Evolutionary conservation across 1,140 invertebrate genomes (phyloP).

Genomic region (Drosophila carrolli): DNA sequence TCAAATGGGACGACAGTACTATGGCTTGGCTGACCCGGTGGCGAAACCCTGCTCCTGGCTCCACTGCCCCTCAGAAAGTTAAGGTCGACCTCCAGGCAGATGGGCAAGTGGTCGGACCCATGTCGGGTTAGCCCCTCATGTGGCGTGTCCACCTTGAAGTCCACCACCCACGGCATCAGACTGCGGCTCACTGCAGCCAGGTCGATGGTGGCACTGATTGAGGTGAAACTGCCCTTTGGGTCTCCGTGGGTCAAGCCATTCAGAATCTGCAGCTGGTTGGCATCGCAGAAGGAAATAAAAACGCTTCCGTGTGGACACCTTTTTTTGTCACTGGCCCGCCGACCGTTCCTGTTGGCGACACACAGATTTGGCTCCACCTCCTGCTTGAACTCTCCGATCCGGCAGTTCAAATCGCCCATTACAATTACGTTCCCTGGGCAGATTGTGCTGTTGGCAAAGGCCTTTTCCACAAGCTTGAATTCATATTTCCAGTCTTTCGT

Average conservation of each 20-base stretch:
- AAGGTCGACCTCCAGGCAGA: conserved; percentile 8
- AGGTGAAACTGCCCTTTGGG: conserved; percentile 3
- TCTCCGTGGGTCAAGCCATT: conserved; percentile 26
- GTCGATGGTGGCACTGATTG: conserved; percentile 2
- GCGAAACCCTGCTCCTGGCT: background rate
- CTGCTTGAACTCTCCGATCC: conserved; percentile 21
- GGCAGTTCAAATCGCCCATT: conserved; percentile 23
- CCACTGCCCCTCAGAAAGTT: background rate
- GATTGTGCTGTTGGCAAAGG: background rate
- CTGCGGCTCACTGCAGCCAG: conserved; percentile 11
- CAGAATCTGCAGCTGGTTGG: conserved; percentile 3
- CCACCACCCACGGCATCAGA: conserved; percentile 1
- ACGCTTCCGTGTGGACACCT: background rate
- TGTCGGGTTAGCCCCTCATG: background rate
- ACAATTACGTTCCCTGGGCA: conserved; percentile 1
- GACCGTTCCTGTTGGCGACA: conserved; percentile 20
- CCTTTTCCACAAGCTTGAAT: background rate
- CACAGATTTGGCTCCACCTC: conserved; percentile 1
- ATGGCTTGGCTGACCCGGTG: background rate
- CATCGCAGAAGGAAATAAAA: conserved; percentile 7
- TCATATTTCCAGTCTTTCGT: conserved; percentile 1
- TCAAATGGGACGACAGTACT: background rate
- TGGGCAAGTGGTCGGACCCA: conserved; percentile 31
- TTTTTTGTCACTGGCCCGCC: conserved; percentile 7
- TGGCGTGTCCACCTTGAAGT: conserved; percentile 22